Base-by-base conservation (phyloP, 2,113 vertebrate genomes). In the Felis chaus region DNA sequence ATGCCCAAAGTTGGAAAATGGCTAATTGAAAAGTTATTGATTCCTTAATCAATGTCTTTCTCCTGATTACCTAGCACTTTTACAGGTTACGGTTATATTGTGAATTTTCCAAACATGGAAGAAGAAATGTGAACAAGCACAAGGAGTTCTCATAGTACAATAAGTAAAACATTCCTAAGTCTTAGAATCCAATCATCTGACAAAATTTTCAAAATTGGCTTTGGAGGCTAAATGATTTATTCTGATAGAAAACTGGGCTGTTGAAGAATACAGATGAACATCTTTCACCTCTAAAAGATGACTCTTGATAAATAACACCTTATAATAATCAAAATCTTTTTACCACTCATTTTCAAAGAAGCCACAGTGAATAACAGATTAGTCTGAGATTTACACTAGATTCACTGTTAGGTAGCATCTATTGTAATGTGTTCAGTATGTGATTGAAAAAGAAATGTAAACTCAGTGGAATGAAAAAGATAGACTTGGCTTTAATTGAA, bases 401-500 rank as follows among this genome's bases (percentile, higher is more conserved):
- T 91, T 98, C 95, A 97, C 97, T 93, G 78, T 94, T 97, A 97
- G 95, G 92, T 79, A 97, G 93, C 92, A 96, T 97, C 98, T 97
- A 98, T 98, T 98, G 94, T 97, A 97, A 97, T 98, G 96, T 98
- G 97, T 98, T 98, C 91, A 98, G 98, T 97, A 98, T 96, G 98
- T 90, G 98, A 99, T 98, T 98, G 98, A 97, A 98, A 98, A 98
- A 98, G 98, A 98, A 98, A 98, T 9, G 97, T 98, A 99, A 99
- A 98, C 98, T 96, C 98, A 98, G 96, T 98, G 98, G 98, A 97
- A 99, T 97, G 98, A 98, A 97, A 98, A 98, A 98, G 98, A 98
- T 50, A 98, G 98, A 98, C 96, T 98, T 98, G 96, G 95, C 39
- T 84, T 99, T 99, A 99, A 99, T 99, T 99, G 98, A 98, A 99